phyloP scores from a whole-genome alignment of 2,888 invertebrate genomes.

The Synanthedon formicaeformis region DNA sequence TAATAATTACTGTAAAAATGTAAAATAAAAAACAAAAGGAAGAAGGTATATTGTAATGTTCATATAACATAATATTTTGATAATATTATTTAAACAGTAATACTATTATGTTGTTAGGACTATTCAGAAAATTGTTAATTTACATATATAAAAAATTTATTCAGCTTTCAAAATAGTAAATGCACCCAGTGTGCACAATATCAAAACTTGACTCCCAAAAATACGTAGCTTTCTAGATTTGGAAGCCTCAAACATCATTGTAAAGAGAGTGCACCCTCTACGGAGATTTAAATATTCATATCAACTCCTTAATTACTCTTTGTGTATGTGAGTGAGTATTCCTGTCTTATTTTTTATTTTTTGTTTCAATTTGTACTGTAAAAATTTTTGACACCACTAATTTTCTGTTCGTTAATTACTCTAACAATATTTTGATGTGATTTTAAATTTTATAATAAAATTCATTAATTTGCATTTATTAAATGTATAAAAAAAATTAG shows the following conservation, averaged over 20 bases:
- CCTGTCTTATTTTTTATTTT: constrained; percentile 13
- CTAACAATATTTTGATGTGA: no score
- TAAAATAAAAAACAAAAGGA: not conserved
- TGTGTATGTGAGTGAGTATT: constrained; percentile 48
- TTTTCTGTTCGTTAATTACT: no score
- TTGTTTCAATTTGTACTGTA: constrained; percentile 31
- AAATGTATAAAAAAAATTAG: no score
- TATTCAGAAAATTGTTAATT: no score
- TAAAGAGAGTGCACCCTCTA: constrained; percentile 48
- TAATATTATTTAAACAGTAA: no score
- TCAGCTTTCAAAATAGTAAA: not conserved
- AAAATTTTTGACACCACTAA: not conserved
- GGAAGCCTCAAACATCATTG: constrained; percentile 60
- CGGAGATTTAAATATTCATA: constrained; percentile 66
- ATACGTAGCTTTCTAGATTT: constrained; percentile 60
- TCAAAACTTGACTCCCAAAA: constrained; percentile 49
- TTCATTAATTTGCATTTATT: no score
- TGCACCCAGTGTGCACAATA: constrained; percentile 27
- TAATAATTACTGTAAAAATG: no score
- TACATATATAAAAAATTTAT: not conserved
- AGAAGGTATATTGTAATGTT: no score
- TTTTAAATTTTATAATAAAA: no score
- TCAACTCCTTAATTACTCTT: constrained; percentile 64
- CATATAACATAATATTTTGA: no score
- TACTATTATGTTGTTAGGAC: no score